A percentile compares a stretch with the other conserved stretches of the same genome.
Conservation (phyloP, 2,113 vertebrate species). For the Atrichornis clamosus region DNA sequence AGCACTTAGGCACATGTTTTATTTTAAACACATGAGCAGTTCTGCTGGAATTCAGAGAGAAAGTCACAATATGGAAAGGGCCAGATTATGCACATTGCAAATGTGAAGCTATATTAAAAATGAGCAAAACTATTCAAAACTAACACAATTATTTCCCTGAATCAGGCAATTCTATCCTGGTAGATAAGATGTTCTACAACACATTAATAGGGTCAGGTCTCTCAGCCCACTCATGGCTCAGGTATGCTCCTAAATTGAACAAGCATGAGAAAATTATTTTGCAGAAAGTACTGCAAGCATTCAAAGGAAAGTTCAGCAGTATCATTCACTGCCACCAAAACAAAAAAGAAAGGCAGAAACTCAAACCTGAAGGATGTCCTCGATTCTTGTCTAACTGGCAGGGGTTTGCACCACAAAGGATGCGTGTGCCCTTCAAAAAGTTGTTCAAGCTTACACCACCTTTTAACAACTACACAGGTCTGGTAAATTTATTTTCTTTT, state of each 20-base stretch:
- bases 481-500: neutral
- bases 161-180: neutral
- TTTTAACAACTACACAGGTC: neutral
- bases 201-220: neutral
- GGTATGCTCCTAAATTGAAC: neutral
- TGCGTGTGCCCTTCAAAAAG: accelerated
- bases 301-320: neutral
- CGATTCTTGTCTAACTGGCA: accelerated
- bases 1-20: constrained; percentile 29
- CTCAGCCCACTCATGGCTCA: neutral
- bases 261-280: neutral
- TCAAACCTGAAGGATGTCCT: neutral
- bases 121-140: neutral
- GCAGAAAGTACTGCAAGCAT: neutral
- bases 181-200: neutral
- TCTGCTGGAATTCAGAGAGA: constrained; percentile 9
- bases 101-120: neutral
- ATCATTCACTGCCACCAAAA: neutral
- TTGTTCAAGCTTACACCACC: neutral
- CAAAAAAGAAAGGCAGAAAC: neutral
- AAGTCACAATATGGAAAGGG: neutral
- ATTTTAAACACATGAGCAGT: neutral
- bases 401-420: neutral
- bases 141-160: neutral
- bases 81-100: neutral